Evolutionary conservation across 2,888 invertebrate genomes (phyloP).

Genomic region (Drosophila anceps): DNA sequence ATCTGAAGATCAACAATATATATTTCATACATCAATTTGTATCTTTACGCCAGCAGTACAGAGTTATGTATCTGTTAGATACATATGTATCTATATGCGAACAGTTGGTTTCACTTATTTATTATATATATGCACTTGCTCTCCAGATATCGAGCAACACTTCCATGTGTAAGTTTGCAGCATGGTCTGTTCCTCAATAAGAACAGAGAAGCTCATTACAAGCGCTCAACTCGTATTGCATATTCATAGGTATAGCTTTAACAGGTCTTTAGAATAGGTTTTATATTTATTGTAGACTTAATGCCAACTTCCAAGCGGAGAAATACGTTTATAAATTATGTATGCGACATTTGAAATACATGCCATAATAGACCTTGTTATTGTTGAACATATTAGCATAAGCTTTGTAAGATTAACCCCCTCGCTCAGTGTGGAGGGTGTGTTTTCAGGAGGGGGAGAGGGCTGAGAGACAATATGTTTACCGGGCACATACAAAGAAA

Average conservation of each 20-base stretch:
- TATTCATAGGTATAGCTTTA: not conserved
- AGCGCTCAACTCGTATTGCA: not conserved
- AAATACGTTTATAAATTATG: slow-evolving; percentile 11
- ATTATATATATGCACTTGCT: not conserved
- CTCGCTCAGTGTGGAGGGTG: not conserved
- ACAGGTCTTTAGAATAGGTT: slow-evolving; percentile 7
- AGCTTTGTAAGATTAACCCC: slow-evolving; percentile 11
- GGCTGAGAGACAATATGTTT: not conserved
- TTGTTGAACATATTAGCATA: slow-evolving; percentile 30
- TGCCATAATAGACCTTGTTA: slow-evolving; percentile 11
- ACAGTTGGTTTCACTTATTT: not conserved
- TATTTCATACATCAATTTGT: too few relatives aligned
- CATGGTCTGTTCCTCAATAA: not conserved
- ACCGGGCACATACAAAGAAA: slow-evolving; percentile 23
- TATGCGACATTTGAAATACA: slow-evolving; percentile 11
- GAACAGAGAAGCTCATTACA: not conserved
- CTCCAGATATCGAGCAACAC: not conserved
- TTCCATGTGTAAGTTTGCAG: not conserved
- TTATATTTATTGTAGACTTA: not conserved
- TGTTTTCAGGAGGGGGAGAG: not conserved
- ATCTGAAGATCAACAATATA: too few relatives aligned
- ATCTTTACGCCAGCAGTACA: too few relatives aligned
- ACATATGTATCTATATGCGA: too few relatives aligned
- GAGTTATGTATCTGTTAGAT: too few relatives aligned
- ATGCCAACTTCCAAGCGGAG: not conserved